These are phyloP conservation scores for Sminthurides aquaticus DNA, from an alignment of 2,888 invertebrate genomes.

Conservation along the genomic window DNA sequence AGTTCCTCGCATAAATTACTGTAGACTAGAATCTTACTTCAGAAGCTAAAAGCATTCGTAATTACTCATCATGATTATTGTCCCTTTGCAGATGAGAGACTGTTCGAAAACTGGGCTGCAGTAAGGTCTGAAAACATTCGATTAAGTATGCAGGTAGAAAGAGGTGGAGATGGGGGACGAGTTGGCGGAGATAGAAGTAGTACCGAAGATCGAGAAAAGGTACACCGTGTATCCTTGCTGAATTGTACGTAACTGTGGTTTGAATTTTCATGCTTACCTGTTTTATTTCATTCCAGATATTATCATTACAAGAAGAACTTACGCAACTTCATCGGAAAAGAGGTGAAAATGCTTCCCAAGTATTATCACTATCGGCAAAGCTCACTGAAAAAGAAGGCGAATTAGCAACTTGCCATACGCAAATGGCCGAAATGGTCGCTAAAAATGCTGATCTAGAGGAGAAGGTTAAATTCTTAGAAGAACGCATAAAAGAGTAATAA, in stretches of 20 bases:
- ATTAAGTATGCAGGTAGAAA: slow-evolving; percentile 76
- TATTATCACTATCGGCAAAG: slow-evolving; percentile 77
- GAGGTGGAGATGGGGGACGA: slow-evolving; percentile 55
- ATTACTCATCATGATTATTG: not conserved
- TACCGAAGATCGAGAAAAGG: slow-evolving; percentile 44
- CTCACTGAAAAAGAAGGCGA: slow-evolving; percentile 77
- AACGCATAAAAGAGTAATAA: slow-evolving; percentile 34
- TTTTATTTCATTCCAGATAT: slow-evolving; percentile 82
- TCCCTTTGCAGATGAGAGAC: slow-evolving; percentile 62
- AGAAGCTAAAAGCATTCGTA: not conserved
- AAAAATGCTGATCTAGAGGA: slow-evolving; percentile 40
- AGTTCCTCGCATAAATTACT: too few species aligned
- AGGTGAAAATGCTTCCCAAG: slow-evolving; percentile 88
- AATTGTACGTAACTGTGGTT: too few species aligned
- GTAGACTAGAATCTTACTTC: not conserved
- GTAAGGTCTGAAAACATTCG: slow-evolving; percentile 76
- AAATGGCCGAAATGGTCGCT: slow-evolving; percentile 36
- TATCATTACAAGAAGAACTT: slow-evolving; percentile 82
- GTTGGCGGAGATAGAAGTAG: slow-evolving; percentile 49
- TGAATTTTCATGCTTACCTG: too few species aligned
- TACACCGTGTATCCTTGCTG: too few species aligned
- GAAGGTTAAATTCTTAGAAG: slow-evolving; percentile 34
- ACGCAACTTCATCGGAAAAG: slow-evolving; percentile 80
- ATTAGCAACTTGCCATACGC: slow-evolving; percentile 47
- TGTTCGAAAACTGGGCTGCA: slow-evolving; percentile 74